Evolutionary conservation across 2,888 invertebrate species (phyloP), one percentile per base, ranked within the genome.

Genomic region (Lasius fuliginosus): DNA sequence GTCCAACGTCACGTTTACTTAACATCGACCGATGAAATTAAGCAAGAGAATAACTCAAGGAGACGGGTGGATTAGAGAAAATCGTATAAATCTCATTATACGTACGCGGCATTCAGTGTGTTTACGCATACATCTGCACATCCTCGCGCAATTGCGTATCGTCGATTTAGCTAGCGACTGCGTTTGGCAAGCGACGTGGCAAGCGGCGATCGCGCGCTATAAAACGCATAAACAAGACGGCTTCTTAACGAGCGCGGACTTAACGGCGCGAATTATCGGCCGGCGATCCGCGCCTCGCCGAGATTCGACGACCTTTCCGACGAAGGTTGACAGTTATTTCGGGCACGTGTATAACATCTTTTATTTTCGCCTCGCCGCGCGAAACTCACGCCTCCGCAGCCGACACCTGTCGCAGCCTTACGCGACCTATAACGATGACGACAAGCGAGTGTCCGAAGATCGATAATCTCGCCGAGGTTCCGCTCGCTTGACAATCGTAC

Each of bases 101-200:
- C 18, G 75, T n/a, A 75, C 1, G 4, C 33, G 23, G 3, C 46
- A 5, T 56, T 73, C 36, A 36, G 1, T 49, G 46, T 23, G 5
- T 36, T 30, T 18, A 40, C 53, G 60, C 74, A 18, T 12, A 11
- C 9, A 18, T 33, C 11, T 4, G 33, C 23, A 23, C 33, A n/a
- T 4, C 27, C 33, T n/a, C 11, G 5, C 27, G 36, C 30, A 36
- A 33, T 58, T 64, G 58, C 67, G 77, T 30, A 53, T 69, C 64
- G 71, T 36, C 36, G 75, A 83, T 82, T 74, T 84, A 79, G 81
- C 67, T 84, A 71, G 83, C 65, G 85, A 69, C 33, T 64, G 23
- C 65, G 77, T 84, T 88, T 88, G 88, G 88, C 88, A 87, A 85
- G 71, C 40, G 5, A 27, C 62, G 65, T 33, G 75, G 53, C 74